Base-by-base conservation (phyloP, 2,113 vertebrate species). In the Halcyon senegalensis region DNA sequence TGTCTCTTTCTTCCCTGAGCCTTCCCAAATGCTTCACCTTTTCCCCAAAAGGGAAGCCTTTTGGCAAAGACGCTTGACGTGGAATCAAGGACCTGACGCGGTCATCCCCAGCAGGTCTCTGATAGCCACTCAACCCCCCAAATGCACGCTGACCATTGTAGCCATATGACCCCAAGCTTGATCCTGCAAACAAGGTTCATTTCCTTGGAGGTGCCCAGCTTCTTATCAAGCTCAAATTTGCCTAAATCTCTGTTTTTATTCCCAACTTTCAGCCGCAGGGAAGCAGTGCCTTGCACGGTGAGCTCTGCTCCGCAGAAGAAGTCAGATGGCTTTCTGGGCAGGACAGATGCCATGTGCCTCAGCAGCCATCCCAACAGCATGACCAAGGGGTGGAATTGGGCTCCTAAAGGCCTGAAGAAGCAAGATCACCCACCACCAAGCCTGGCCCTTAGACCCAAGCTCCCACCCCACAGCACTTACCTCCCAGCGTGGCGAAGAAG, bases 401-500 rank as follows among this genome's bases (percentile, higher is more conserved):
- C 31, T 81, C 56, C 55, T 23, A 37, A 27, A 83, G 13, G 69
- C 56, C 46, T 20, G 30, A 2, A 46, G 70, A 30, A 68, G 51
- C 12, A 63, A 77, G 2, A 20, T 13, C 16, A 70, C n/a, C 14
- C 35, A 5, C 37, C 73, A 35, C 50, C 62, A 35, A 48, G 25
- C 62, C 31, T 30, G 19, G 23, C 28, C 35, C 39, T 68, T 10
- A 12, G 16, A 23, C 33, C 63, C 66, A 20, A 63, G 15, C 44
- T 28, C 59, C 64, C 43, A 27, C 2, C 6, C 23, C 24, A 1
- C 9, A 20, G 7, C 24, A 35, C 97, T 97, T 95, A 98, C 98
- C 98, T 98, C 98, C 98, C n/a, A 98, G 3, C 0, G 98, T 98
- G 64, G 98, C 97, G 6, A 98, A 98, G 97, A 98, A 98, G 19